Base-by-base conservation (phyloP, 2,797 vertebrate genomes). In the Xenopus petersii region DNA sequence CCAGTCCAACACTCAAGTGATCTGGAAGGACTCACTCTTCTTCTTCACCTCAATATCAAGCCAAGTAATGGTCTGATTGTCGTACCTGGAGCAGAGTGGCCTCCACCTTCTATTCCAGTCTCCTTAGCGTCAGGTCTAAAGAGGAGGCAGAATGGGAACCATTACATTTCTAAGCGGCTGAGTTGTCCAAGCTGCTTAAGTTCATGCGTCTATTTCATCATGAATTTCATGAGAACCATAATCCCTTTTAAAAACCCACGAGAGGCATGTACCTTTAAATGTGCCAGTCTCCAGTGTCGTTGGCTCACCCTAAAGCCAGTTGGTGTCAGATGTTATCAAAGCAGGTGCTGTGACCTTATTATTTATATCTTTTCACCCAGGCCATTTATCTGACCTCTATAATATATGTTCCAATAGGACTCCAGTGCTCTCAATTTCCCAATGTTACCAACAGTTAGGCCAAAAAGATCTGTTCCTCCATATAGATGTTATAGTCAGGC, bases 241-340 rank as follows among this genome's bases (percentile, higher is more conserved):
- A 77, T 77, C 75, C 59, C 13, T 15, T 47, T 8, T 24, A 64
- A 12, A 67, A 77, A 73, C 75, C 70, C 21, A 16, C 51, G 15
- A 64, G 59, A 69, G 55, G 59, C 64, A 68, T 73, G 70, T 62
- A 46, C 70, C 75, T 77, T 49, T 64, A 77, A 64, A 67, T 49
- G 70, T 15, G 12, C 75, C 51, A 13, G 70, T 24, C 58, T 73
- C 70, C 49, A 8, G 24, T 77, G 65, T 63, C 75, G 72, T 64
- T 58, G 54, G 49, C 58, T 73, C 58, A 64, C 75, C 75, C 17
- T 15, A 7, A 2, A 42, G 64, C 26, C 54, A 67, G 75, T 36
- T 63, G 65, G 65, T 67, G 51, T 77, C 65, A 48, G 26, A 48
- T 73, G 70, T 68, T 56, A 21, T 49, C 49, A 30, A 36, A 73